phyloP scores from a whole-genome alignment of 2,797 vertebrate genomes.

The Karalla daura region DNA sequence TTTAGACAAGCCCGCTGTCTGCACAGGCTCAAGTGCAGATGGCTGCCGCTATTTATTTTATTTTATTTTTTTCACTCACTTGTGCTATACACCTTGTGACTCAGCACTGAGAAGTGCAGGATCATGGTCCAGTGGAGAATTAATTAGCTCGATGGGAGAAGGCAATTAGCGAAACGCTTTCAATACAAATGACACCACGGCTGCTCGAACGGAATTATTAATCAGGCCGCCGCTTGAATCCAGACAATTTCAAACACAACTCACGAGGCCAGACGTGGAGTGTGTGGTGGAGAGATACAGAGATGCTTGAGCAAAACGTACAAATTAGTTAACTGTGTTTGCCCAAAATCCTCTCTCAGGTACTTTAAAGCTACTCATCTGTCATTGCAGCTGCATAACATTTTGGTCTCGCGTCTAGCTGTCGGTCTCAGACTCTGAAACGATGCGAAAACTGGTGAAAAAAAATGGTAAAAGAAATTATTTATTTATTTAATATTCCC shows the following conservation, averaged over 20 bases:
- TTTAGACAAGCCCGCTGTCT: neutral
- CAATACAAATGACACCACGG: neutral
- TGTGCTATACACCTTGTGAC: neutral
- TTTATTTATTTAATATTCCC: no score
- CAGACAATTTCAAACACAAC: neutral
- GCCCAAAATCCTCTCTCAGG: neutral
- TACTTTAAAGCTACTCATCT: no score
- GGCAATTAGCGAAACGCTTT: neutral
- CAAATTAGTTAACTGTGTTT: neutral
- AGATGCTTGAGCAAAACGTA: neutral
- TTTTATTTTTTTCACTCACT: neutral
- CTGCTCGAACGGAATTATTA: neutral
- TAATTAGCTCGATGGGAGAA: neutral
- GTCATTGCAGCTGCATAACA: no score
- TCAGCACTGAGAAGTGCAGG: neutral
- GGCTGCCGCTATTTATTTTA: no score
- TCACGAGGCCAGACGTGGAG: neutral
- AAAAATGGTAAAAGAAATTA: no score
- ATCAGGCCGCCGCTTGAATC: neutral
- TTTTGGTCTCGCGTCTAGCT: no score
- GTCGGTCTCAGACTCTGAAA: no score
- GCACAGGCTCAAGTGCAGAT: neutral
- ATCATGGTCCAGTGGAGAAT: neutral
- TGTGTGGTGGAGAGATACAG: neutral
- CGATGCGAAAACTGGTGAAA: no score